Base-by-base conservation (phyloP, 2,888 invertebrate genomes). In the Trichacis sp. region DNA sequence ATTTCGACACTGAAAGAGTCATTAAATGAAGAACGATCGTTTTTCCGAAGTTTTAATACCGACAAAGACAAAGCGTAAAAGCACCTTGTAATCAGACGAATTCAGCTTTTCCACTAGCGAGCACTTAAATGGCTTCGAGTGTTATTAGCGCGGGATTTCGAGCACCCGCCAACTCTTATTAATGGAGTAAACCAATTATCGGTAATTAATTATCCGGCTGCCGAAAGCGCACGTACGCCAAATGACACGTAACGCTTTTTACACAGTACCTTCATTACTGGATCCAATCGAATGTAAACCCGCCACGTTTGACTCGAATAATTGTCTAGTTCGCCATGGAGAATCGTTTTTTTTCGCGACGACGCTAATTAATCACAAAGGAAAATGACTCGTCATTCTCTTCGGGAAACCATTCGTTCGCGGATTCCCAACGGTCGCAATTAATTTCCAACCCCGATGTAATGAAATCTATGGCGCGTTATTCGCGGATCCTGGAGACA, bases 161-260 rank as follows among this genome's bases (percentile, higher is more conserved):
- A 43, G 14, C 42, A 30, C 46, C 45, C 19, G 30, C 29, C 29
- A 30, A 50, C 53, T 57, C 15, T 45, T 42, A 47, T 53, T 57
- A 53, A 57, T 53, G 40, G 48, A 38, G 38, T 45, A 43, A 50
- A 53, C 40, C 63, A 53, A 57, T 63, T 53, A 63, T 36, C 53
- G 38, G 46, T 57, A 53, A 63, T 57, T 57, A 53, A 63, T 63
- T 63, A 49, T 48, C 38, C 38, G 24, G 15, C 33, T 17, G 46
- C 47, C 12, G 24, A 20, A 47, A 40, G 49, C 12, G 45, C 33
- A 40, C 29, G 14, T 17, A 8, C 14, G 14, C 14, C 38, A 14
- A 38, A 24, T 24, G 38, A 38, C 14, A 12, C 38, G n/a, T 38
- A 14, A 18, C n/a, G 42, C 18, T 18, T 42, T 42, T 42, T 42